Conservation (phyloP, 92 coral and sea anemone species). For the Actinernus sp. region DNA sequence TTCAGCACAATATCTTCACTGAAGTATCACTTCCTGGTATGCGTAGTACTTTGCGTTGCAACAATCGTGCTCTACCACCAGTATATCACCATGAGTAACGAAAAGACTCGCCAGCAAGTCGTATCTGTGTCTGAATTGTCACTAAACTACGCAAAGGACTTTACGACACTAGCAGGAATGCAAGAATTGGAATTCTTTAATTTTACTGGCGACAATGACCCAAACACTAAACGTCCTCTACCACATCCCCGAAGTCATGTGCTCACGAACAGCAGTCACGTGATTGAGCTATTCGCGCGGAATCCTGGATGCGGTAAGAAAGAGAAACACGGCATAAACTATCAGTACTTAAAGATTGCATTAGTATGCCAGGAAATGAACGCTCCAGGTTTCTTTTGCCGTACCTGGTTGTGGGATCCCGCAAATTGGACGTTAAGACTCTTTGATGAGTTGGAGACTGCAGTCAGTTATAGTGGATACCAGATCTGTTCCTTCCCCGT, state of each 20-base stretch:
- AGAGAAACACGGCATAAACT: conserved; percentile 21
- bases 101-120: no score
- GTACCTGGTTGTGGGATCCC: conserved; percentile 44
- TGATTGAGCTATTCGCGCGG: conserved; percentile 21
- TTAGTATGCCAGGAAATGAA: conserved; percentile 1
- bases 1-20: no score
- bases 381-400: not conserved
- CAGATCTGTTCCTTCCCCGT: conserved; percentile 17
- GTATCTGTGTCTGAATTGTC: no score
- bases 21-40: no score
- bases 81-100: no score
- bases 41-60: no score
- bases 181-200: no score
- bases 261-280: conserved; percentile 29
- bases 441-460: not conserved
- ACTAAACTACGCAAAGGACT: no score
- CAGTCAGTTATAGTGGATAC: conserved; percentile 5
- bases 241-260: conserved; percentile 53
- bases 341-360: conserved; percentile 36
- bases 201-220: no score
- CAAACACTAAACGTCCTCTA: conserved; percentile 5
- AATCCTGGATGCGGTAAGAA: conserved; percentile 13
- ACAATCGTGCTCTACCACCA: no score
- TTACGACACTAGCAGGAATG: no score
- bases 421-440: conserved; percentile 31